These are phyloP conservation scores for Chorisops tibialis DNA, from an alignment of 2,888 invertebrate genomes.

Conservation along the genomic window DNA sequence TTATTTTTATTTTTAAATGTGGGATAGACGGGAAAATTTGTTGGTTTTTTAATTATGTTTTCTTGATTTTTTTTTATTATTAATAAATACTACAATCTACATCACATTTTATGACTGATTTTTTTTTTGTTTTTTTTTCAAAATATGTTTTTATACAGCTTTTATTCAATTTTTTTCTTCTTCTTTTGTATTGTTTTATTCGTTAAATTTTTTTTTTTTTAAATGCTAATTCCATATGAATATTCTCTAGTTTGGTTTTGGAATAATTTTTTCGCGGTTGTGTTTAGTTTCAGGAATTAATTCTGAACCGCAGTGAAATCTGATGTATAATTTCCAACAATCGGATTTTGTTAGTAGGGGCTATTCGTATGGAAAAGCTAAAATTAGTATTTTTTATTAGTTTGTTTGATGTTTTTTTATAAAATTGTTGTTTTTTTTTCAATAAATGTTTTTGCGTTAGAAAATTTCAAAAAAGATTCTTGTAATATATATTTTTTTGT, in stretches of 20 bases:
- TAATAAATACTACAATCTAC: conserved; percentile 39
- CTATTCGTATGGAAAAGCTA: too few relatives aligned
- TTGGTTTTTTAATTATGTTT: neutral
- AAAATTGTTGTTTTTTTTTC: neutral
- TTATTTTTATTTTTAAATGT: too few relatives aligned
- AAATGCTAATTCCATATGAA: neutral
- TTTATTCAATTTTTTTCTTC: conserved; percentile 3
- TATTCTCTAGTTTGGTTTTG: too few relatives aligned
- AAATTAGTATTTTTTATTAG: too few relatives aligned
- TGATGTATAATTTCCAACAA: too few relatives aligned
- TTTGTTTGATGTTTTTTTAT: too few relatives aligned
- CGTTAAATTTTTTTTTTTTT: conserved; percentile 5
- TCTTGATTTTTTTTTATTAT: conserved; percentile 16
- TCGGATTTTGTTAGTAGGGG: too few relatives aligned
- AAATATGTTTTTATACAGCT: conserved; percentile 2
- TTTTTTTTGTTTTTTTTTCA: conserved; percentile 19
- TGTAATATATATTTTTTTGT: conserved; percentile 1
- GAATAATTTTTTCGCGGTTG: too few relatives aligned
- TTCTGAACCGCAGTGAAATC: too few relatives aligned
- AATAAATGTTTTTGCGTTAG: neutral
- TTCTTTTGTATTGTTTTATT: neutral
- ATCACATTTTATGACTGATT: conserved; percentile 40
- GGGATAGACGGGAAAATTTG: neutral
- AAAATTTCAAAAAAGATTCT: neutral
- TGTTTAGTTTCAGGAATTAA: too few relatives aligned